Base-by-base conservation (phyloP, 2,888 invertebrate genomes). In the Alsophila aescularia region DNA sequence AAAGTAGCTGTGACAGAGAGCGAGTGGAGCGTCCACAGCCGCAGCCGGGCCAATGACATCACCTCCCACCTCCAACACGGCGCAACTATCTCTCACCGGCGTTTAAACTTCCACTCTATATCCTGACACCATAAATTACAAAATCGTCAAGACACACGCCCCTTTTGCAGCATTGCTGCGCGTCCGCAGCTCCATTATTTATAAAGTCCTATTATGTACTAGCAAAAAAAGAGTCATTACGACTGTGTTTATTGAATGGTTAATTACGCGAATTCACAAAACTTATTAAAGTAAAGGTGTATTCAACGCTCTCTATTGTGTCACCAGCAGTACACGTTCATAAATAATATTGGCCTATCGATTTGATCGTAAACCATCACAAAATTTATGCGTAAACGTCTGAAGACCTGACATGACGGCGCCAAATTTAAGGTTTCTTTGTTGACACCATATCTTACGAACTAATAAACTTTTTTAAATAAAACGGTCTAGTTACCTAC, bases 11-110 rank as follows among this genome's bases (percentile, higher is more conserved):
- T 79, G 81, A 83, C 83, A 83, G 82, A 79, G 75, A 79, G 75
- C 81, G 79, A 81, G 79, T 77, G 75, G 74, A 79, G 74, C 81
- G 83, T 79, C 81, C 81, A 73, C 77, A 75, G 75, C 77, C 81
- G 76, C 73, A 73, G 77, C 70, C 81, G 79, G 87, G 87, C 85
- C 87, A 87, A 86, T 87, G 87, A 87, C 87, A 84, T 80, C 78
- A 79, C 76, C 73, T 70, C 72, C 72, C 72, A 76, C 79, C 75
- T 72, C 67, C 70, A 69, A 70, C 69, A 75, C 63, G 77, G 52
- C 77, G 55, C 75, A 82, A 79, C 72, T 68, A 63, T 60, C 62
- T 54, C 55, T 32, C 56, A 52, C 54, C 44, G 61, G 55, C 63
- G 55, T 61, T 61, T 62, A 35, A 81, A 67, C 73, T 53, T 73